Evolutionary conservation across 92 coral and sea anemone species (phyloP).

Genomic region (Muricea muricata): DNA sequence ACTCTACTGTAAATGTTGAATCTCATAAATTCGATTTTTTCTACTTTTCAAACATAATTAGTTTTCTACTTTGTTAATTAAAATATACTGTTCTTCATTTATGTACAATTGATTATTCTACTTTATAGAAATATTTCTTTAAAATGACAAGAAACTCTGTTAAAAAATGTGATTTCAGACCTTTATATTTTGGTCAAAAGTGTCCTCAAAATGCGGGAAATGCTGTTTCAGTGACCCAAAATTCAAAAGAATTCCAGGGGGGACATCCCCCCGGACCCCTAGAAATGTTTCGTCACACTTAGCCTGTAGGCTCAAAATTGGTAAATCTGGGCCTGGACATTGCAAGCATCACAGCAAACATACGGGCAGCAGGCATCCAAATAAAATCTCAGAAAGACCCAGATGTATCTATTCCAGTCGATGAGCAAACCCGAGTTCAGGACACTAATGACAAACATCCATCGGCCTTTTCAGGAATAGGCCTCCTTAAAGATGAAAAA

Average conservation of each 20-base stretch:
- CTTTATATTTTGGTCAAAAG: too few species aligned
- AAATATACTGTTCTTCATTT: too few species aligned
- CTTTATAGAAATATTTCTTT: background rate
- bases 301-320: background rate
- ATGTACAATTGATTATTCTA: too few species aligned
- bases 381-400: slow-evolving; percentile 9
- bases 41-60: too few species aligned
- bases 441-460: slow-evolving; percentile 1
- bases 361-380: slow-evolving; percentile 35
- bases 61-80: too few species aligned
- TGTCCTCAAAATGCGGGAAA: too few species aligned
- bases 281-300: background rate
- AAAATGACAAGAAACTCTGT: background rate
- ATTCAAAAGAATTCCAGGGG: background rate
- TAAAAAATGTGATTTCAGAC: too few species aligned
- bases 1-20: too few species aligned
- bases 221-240: background rate
- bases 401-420: slow-evolving; percentile 24
- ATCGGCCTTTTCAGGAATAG: slow-evolving; percentile 1
- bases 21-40: too few species aligned
- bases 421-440: slow-evolving; percentile 14
- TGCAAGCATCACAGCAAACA: slow-evolving; percentile 30
- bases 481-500: slow-evolving; percentile 9
- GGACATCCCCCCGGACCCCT: too few species aligned
- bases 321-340: background rate